phyloP scores from a whole-genome alignment of 2,113 vertebrate species.

The Leucopsar rothschildi region DNA sequence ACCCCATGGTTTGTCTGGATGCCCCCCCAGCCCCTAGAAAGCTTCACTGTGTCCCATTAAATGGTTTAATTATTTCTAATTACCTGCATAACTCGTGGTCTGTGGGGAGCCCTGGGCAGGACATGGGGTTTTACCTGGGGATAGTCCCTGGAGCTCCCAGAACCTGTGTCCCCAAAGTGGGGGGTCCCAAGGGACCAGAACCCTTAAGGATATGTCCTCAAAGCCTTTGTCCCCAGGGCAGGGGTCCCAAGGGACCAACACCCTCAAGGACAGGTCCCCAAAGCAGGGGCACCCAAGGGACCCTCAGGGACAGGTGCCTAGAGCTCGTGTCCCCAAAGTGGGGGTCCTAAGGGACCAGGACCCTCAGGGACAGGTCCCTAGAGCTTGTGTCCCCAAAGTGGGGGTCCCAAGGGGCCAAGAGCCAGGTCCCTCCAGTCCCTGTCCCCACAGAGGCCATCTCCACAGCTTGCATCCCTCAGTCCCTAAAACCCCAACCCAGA shows the following conservation, averaged over 20 bases:
- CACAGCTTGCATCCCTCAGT: fast-evolving
- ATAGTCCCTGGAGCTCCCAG: neutral
- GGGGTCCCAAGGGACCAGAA: neutral
- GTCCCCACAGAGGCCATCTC: neutral
- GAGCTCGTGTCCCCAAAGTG: fast-evolving
- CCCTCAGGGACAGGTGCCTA: neutral
- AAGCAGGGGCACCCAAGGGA: neutral
- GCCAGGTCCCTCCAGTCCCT: neutral
- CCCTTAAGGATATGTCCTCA: neutral
- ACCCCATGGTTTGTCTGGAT: fast-evolving
- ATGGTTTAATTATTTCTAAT: neutral
- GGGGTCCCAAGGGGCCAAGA: neutral
- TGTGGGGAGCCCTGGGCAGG: neutral
- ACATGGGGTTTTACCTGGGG: neutral
- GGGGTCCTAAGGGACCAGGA: neutral
- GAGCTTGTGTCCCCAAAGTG: neutral
- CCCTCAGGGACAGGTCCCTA: too few species aligned
- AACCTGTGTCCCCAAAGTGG: fast-evolving
- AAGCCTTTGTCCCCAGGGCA: neutral
- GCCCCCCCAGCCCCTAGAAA: neutral
- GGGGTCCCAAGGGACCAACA: neutral
- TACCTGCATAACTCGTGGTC: fast-evolving
- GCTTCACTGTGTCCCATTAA: neutral
- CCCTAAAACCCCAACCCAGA: fast-evolving
- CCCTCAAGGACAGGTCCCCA: neutral